A percentile compares a stretch with the other conserved stretches of the same genome.
Evolutionary conservation across 1,140 invertebrate species (phyloP).

Genomic region (Drosophila punjabiensis): DNA sequence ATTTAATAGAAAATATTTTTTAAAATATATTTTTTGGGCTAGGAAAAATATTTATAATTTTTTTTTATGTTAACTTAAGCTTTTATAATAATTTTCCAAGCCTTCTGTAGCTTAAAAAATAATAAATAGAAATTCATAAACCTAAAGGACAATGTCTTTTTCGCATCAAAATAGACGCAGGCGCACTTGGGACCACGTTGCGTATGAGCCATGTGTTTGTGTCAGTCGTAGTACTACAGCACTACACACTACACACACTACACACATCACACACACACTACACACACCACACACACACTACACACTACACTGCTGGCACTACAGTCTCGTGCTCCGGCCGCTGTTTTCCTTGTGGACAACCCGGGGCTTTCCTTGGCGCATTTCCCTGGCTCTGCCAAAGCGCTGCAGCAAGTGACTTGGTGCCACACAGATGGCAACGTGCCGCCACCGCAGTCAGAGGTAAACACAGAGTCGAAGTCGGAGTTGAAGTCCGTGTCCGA

Average conservation of each 20-base stretch:
- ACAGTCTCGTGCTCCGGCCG: constrained; percentile 17
- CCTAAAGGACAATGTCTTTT: constrained; percentile 49
- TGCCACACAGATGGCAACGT: constrained; percentile 18
- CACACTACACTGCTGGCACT: not conserved
- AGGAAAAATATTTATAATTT: not conserved
- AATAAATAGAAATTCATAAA: not conserved
- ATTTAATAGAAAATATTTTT: too few relatives aligned
- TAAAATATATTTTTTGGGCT: not conserved
- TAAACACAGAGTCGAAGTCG: not conserved
- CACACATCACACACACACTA: constrained; percentile 2
- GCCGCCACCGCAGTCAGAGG: constrained; percentile 14
- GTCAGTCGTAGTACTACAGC: constrained; percentile 37
- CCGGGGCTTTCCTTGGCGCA: constrained; percentile 8
- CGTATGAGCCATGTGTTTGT: constrained; percentile 39
- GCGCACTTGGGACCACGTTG: constrained; percentile 44
- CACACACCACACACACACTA: constrained; percentile 3
- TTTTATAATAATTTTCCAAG: not conserved
- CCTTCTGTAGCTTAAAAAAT: too few relatives aligned
- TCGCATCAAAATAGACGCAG: constrained; percentile 51
- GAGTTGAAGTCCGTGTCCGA: not conserved
- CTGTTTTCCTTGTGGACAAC: constrained; percentile 8
- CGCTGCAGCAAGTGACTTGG: not conserved
- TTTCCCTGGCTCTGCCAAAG: not conserved
- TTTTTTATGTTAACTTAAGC: not conserved
- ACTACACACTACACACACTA: constrained; percentile 20